Evolutionary conservation across 2,797 vertebrate species (phyloP), one percentile per base, ranked within the genome.

Genomic region (Rhinichthys osculus): DNA sequence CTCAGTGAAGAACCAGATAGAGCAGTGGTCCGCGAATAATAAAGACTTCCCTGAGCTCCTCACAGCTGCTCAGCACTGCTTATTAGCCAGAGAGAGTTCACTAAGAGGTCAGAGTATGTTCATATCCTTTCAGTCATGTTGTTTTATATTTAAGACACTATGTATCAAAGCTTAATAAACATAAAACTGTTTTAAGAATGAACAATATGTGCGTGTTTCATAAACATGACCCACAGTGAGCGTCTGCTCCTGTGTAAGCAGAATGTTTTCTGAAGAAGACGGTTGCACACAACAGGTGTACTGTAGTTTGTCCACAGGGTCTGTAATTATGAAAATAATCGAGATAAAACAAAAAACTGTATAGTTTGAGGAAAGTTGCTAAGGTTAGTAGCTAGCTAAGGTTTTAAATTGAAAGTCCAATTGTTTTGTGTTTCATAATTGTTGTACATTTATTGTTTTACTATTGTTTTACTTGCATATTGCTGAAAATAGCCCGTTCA

Each of bases 1-100:
- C 72, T 98, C 95, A 62, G 94, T 99, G 91, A 99, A 98, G 94
- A 97, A 97, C 92, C 97, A 98, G 95, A 98, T 99, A 13, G 98
- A 99, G 72, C 93, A 96, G 89, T 94, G 97, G 91, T 96, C 96
- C 54, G 94, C 94, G 0, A 62, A 90, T 74, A 96, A 95, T 90
- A 96, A 95, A 91, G 96, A 99, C 91, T 99, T 98, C 77, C 93
- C 96, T 0, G 94, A 95, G 83, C 93, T 97, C 90, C 96, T 99
- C 80, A 94, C 96, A 47, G 95, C 98, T 44, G 98, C 98, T 59
- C 97, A 98, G 73, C 97, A 98, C 90, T 97, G 98, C 94, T 93
- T 99, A 86, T 95, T 99, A 87, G 96, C 96, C 89, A 95, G 97
- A 66, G 97, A 98, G 90, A 95, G 95, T 72, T 88, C 84, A 0